phyloP scores from a whole-genome alignment of 2,888 invertebrate genomes.

The Opisthograptis luteolata region DNA sequence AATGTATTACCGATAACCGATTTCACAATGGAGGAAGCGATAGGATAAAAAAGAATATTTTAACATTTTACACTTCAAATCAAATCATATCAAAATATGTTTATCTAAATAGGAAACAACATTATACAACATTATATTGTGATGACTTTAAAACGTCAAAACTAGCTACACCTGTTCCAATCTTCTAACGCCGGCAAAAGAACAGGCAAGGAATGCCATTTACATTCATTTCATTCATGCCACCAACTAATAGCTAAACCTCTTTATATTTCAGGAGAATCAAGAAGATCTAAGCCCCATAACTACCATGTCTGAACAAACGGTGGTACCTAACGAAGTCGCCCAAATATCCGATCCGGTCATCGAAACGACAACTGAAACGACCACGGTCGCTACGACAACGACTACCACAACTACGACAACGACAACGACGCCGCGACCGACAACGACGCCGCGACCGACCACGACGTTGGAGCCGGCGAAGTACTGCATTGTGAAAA shows the following conservation, averaged over 20 bases:
- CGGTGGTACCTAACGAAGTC: constrained; percentile 67
- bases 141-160: too few species aligned
- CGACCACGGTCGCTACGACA: constrained; percentile 52
- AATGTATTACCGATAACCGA: too few species aligned
- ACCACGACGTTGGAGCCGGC: constrained; percentile 85
- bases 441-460: constrained; percentile 80
- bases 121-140: too few species aligned
- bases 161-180: too few species aligned
- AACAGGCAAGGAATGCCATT: not conserved
- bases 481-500: constrained; percentile 92
- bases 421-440: constrained; percentile 68
- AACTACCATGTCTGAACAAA: constrained; percentile 77
- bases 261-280: constrained; percentile 53
- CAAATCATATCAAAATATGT: too few species aligned
- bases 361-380: constrained; percentile 62
- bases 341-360: constrained; percentile 75
- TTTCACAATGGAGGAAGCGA: too few species aligned
- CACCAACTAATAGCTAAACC: not conserved
- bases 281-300: constrained; percentile 69
- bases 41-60: too few species aligned
- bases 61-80: too few species aligned
- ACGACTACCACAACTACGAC: constrained; percentile 58
- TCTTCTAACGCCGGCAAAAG: too few species aligned
- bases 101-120: too few species aligned
- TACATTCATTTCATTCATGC: not conserved